Evolutionary conservation across 2,888 invertebrate genomes (phyloP).

Genomic region (Euplagia quadripunctaria): DNA sequence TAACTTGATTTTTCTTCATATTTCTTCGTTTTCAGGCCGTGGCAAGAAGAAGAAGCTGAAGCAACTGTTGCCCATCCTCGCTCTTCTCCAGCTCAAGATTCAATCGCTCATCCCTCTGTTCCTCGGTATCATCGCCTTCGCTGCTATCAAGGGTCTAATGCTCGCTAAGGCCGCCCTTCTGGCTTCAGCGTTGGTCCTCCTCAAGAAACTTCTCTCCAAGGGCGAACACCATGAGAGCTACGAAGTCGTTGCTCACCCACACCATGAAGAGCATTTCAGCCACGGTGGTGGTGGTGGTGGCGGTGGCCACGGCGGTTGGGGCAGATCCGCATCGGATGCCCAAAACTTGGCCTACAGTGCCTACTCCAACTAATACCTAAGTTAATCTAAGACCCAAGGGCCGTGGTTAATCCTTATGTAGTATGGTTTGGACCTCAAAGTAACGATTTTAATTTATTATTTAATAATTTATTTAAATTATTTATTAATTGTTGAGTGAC

Average conservation of each 20-base stretch:
- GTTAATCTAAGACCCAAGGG: slow-evolving; percentile 58
- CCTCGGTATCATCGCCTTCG: slow-evolving; percentile 91
- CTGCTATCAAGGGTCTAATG: slow-evolving; percentile 94
- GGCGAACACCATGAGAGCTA: slow-evolving; percentile 90
- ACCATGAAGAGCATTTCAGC: slow-evolving; percentile 88
- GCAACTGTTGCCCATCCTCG: slow-evolving; percentile 91
- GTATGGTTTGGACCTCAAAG: slow-evolving; percentile 79
- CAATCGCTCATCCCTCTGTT: slow-evolving; percentile 93
- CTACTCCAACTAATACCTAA: slow-evolving; percentile 83
- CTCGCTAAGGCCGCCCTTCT: slow-evolving; percentile 94
- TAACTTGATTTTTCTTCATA: background rate
- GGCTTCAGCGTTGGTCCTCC: slow-evolving; percentile 90
- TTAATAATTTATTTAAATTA: slow-evolving; percentile 83
- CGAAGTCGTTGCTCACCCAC: slow-evolving; percentile 92
- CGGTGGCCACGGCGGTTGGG: slow-evolving; percentile 88
- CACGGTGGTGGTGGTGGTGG: slow-evolving; percentile 83
- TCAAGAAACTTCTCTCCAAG: slow-evolving; percentile 91
- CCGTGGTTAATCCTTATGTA: slow-evolving; percentile 59
- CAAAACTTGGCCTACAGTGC: slow-evolving; percentile 92
- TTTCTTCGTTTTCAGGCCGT: slow-evolving; percentile 86
- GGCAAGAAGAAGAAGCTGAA: slow-evolving; percentile 94
- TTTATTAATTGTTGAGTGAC: slow-evolving; percentile 62
- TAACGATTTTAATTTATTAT: slow-evolving; percentile 78
- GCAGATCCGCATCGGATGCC: slow-evolving; percentile 89
- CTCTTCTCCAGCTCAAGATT: slow-evolving; percentile 93